Evolutionary conservation across 1,140 invertebrate species (phyloP), one percentile per base, ranked within the genome.

Genomic region (Eubasilissa regina): DNA sequence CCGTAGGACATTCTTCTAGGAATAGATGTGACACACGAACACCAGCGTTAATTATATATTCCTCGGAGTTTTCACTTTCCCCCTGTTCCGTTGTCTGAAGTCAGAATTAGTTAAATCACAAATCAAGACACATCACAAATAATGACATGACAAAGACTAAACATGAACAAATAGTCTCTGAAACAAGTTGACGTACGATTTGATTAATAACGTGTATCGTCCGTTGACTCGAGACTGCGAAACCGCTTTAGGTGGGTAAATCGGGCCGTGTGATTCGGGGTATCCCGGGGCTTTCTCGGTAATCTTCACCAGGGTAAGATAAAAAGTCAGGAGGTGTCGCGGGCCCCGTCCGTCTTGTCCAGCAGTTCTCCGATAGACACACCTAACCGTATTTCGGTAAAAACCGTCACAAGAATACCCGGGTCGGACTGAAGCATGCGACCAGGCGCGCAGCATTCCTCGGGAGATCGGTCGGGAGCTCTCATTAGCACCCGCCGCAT

Each of bases 401-500:
- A 73, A 78, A 78, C 48, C 53, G 64, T 48, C 66, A 51, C 66
- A 48, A 74, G 66, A 74, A 70, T 66, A 17, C 21, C 43, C 43
- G 56, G 66, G 66, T 72, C 66, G 66, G 53, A 17, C 62, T 19
- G 60, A 62, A 70, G 78, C 78, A 79, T 75, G 68, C 43, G 70
- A 73, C 51, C 68, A 55, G 68, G 66, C 73, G 79, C 74, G 45
- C 62, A 51, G 66, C 79, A 81, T 81, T 81, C 80, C 70, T 64
- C 78, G 45, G 51, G 55, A 60, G 77, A 66, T 70, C 77, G 80
- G 58, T 60, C 56, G 79, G 75, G 68, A 80, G 77, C 77, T 76
- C 78, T 80, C 78, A 80, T 82, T 80, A 80, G 78, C 78, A 66
- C 81, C 70, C 66, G 80, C 58, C 70, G 64, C 77, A 76, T 76